Base-by-base conservation (phyloP, 2,888 invertebrate species). In the Baronia brevicornis region DNA sequence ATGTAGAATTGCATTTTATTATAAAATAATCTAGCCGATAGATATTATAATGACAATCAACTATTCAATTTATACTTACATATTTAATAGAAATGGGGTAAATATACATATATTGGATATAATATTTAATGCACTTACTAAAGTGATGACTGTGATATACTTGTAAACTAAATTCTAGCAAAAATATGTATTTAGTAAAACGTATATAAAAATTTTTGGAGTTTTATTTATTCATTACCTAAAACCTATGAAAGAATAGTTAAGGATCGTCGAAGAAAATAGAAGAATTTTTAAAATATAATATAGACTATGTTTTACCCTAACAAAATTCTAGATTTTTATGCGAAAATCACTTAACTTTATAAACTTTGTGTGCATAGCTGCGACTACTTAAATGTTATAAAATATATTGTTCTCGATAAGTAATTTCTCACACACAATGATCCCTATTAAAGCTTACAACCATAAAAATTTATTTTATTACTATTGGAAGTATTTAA, bases 121-220 rank as follows among this genome's bases (percentile, higher is more conserved):
- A 31, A 35, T 35, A 28, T 56, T 65, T 67, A 60, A 70, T 66
- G 72, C 77, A 80, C 78, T 79, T 75, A 66, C 60, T 80, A 70
- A 84, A 79, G 77, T 79, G 79, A 74, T 68, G 72, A 82, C 82
- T 84, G 82, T 84, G 82, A 84, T 84, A 84, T 80, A 79, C 72
- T 75, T 71, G 61, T 75, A 75, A 72, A 66, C 63, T 55, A 56
- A 59, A 50, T 43, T 61, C 68, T 66, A 73, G 64, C 61, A 65
- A 68, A n/a, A 54, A 55, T 59, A 72, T 66, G 65, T 60, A 73
- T 75, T 36, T 75, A 78, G 69, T 69, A 69, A 73, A 69, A 62
- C 59, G 59, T 62, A 64, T 43, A 41, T 38, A 43, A 48, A 48
- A 37, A 25, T 22, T 27, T 31, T 10, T 27, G 38, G 22, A 28